These are phyloP conservation scores for Eulacestoma nigropectus DNA, from an alignment of 2,113 vertebrate genomes.

Conservation along the genomic window DNA sequence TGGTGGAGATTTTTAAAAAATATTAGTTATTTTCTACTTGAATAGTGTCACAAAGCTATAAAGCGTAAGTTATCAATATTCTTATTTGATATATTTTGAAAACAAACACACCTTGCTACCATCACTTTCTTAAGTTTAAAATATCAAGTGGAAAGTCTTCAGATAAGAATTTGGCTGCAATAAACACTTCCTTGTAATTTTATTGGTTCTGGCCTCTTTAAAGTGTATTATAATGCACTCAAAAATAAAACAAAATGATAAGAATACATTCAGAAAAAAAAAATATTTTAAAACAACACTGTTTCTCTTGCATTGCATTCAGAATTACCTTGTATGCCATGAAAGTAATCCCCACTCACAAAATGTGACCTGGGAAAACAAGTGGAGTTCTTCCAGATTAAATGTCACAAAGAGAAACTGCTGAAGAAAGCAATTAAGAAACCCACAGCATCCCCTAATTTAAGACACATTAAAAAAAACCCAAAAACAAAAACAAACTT, in stretches of 20 bases:
- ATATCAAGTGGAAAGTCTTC: neutral
- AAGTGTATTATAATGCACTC: neutral
- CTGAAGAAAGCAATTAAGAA: neutral
- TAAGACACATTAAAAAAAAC: neutral
- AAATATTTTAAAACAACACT: neutral
- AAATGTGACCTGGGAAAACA: neutral
- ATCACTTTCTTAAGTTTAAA: neutral
- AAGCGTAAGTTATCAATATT: neutral
- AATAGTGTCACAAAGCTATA: neutral
- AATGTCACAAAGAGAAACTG: neutral
- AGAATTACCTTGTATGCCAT: neutral
- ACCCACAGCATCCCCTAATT: neutral
- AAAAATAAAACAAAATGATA: neutral
- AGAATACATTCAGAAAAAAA: neutral
- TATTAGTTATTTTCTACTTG: neutral
- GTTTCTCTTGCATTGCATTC: neutral
- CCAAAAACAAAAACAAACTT: neutral
- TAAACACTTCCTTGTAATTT: neutral
- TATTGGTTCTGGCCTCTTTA: neutral
- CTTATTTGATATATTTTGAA: neutral
- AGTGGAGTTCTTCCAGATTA: neutral
- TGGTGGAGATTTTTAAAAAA: accelerated
- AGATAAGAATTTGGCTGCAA: neutral
- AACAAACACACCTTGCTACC: neutral
- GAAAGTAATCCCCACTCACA: neutral